Conservation (phyloP, 2,888 invertebrate species). For the Elegia similella region DNA sequence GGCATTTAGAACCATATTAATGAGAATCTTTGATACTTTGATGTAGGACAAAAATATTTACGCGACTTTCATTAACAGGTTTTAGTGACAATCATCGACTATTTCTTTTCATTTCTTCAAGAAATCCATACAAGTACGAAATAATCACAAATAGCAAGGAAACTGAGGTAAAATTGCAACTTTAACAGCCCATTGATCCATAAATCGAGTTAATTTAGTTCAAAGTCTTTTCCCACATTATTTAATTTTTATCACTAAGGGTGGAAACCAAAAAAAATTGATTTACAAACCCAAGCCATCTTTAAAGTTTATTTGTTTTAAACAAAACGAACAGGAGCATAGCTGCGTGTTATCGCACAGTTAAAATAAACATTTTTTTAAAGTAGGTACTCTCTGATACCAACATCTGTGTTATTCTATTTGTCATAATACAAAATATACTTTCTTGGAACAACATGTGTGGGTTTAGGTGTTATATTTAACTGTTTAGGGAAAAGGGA, state of each 20-base stretch:
- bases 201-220: too few species aligned
- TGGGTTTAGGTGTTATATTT: not conserved
- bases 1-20: too few species aligned
- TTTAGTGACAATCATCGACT: too few species aligned
- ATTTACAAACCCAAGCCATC: not conserved
- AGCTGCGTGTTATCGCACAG: constrained; percentile 40
- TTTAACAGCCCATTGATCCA: too few species aligned
- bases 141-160: too few species aligned
- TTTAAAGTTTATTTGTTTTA: constrained; percentile 41
- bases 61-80: too few species aligned
- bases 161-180: too few species aligned
- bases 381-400: constrained; percentile 39
- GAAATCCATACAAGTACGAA: too few species aligned
- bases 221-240: constrained; percentile 6
- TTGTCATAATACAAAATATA: constrained; percentile 16
- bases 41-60: too few species aligned
- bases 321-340: constrained; percentile 41
- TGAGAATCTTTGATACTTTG: too few species aligned
- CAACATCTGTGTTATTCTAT: constrained; percentile 59
- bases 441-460: not conserved
- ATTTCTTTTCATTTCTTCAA: too few species aligned
- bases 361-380: constrained; percentile 57
- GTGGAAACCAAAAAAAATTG: not conserved
- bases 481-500: not conserved
- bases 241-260: not conserved